phyloP scores from a whole-genome alignment of 1,140 invertebrate species.

The Macrobrachium nipponense region DNA sequence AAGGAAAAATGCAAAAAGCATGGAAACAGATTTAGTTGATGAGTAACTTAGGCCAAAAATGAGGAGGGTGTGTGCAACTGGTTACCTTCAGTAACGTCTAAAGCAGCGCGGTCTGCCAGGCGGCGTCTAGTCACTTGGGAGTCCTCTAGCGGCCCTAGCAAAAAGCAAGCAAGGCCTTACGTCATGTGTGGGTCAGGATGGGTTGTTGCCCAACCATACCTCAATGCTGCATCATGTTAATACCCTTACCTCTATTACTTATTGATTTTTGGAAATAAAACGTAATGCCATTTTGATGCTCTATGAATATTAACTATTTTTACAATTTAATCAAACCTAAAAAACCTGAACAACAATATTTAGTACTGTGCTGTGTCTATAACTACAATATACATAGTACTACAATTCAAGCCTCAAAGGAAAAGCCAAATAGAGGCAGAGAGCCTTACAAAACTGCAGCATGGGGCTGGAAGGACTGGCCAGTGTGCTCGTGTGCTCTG shows the following conservation, averaged over 20 bases:
- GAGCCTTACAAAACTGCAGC: constrained; percentile 6
- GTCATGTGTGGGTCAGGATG: constrained; percentile 39
- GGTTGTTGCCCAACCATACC: neutral
- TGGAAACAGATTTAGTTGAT: neutral
- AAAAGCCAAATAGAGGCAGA: neutral
- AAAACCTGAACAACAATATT: neutral
- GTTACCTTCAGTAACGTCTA: constrained; percentile 74
- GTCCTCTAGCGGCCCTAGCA: constrained; percentile 65
- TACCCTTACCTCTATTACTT: too few relatives aligned
- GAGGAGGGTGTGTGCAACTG: constrained; percentile 34
- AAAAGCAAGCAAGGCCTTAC: constrained; percentile 54
- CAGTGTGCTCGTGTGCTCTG: constrained; percentile 33
- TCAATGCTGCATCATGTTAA: too few relatives aligned
- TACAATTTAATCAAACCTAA: too few relatives aligned
- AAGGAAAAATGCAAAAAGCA: neutral
- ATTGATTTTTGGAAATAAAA: constrained; percentile 1
- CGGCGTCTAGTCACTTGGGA: constrained; percentile 70
- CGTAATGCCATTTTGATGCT: too few relatives aligned
- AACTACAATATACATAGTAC: neutral
- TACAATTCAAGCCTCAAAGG: neutral
- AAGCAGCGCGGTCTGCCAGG: constrained; percentile 74
- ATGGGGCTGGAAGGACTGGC: constrained; percentile 11
- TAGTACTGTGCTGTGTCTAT: neutral
- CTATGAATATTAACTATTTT: too few relatives aligned
- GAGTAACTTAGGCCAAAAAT: constrained; percentile 22